A percentile compares a stretch with the other conserved stretches of the same genome.
These are phyloP conservation scores for Schizotus pectinicornis DNA, from an alignment of 2,888 invertebrate genomes.

Conservation along the genomic window DNA sequence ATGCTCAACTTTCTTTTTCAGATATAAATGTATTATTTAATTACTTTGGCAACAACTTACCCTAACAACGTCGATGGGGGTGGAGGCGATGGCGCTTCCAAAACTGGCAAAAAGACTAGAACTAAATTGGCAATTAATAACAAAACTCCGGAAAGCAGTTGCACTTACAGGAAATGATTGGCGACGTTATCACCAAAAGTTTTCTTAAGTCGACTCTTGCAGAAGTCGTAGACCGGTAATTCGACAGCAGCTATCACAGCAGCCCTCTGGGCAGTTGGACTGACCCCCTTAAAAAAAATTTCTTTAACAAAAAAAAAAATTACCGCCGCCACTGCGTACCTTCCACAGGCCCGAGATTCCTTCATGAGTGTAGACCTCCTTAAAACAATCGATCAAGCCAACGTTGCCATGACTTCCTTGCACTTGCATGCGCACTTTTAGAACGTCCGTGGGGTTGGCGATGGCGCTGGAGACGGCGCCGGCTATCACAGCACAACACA, in stretches of 20 bases:
- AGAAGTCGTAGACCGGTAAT: constrained; percentile 90
- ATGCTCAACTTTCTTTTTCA: too few species aligned
- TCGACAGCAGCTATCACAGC: constrained; percentile 93
- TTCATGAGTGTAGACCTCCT: constrained; percentile 82
- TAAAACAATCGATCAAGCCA: constrained; percentile 77
- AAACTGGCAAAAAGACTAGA: constrained; percentile 92
- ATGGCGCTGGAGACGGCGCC: constrained; percentile 94
- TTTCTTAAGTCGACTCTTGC: constrained; percentile 75
- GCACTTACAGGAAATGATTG: constrained; percentile 84
- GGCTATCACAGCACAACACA: constrained; percentile 82
- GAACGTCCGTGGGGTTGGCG: constrained; percentile 94
- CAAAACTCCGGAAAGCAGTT: not conserved
- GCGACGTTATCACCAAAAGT: constrained; percentile 78
- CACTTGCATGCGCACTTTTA: constrained; percentile 95
- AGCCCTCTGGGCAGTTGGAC: constrained; percentile 91
- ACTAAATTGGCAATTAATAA: constrained; percentile 59
- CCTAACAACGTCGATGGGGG: constrained; percentile 91
- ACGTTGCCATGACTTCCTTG: constrained; percentile 61
- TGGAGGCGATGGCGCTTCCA: constrained; percentile 92
- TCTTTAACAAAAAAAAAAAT: not conserved
- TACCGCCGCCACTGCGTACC: constrained; percentile 57
- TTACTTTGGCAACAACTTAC: constrained; percentile 61
- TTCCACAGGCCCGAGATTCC: constrained; percentile 88
- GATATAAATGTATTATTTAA: too few species aligned
- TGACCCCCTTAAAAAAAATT: constrained; percentile 76